phyloP scores from a whole-genome alignment of 2,888 invertebrate genomes.

The Leucoptera coffeella region DNA sequence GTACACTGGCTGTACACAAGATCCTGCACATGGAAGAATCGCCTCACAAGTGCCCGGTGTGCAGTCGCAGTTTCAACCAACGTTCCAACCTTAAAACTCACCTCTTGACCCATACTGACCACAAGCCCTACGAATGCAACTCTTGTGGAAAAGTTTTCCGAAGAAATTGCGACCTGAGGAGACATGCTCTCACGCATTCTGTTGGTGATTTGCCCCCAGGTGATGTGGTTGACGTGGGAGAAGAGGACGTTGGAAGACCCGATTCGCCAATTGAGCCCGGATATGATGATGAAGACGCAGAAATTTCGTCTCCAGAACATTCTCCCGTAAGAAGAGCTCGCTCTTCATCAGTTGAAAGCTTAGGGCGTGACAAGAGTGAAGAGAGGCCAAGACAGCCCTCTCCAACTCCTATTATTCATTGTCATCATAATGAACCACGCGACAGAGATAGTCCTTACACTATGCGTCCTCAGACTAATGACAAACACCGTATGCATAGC shows the following conservation, averaged over 20 bases:
- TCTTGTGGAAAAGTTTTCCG: conserved; percentile 86
- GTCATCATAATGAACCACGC: conserved; percentile 59
- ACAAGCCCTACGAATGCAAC: conserved; percentile 85
- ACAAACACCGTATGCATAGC: conserved; percentile 26
- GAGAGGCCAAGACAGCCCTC: conserved; percentile 28
- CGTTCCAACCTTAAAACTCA: conserved; percentile 87
- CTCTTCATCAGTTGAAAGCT: conserved; percentile 45
- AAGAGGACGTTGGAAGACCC: conserved; percentile 52
- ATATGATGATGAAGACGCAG: conserved; percentile 44
- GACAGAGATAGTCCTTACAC: conserved; percentile 59
- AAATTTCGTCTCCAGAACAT: conserved; percentile 55
- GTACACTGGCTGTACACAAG: conserved; percentile 92
- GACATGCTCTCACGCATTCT: conserved; percentile 86
- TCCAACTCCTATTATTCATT: conserved; percentile 32
- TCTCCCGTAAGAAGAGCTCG: conserved; percentile 53
- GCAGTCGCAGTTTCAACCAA: conserved; percentile 84
- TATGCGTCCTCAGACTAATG: conserved; percentile 65
- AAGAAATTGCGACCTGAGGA: conserved; percentile 82
- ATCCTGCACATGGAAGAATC: conserved; percentile 90
- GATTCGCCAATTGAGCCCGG: conserved; percentile 50
- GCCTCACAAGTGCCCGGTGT: conserved; percentile 87
- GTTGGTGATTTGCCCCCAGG: conserved; percentile 78
- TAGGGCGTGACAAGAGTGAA: conserved; percentile 37
- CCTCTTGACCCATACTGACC: conserved; percentile 82
- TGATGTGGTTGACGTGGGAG: conserved; percentile 67